These are phyloP conservation scores for Chionis minor DNA, from an alignment of 2,113 vertebrate genomes.

Conservation along the genomic window DNA sequence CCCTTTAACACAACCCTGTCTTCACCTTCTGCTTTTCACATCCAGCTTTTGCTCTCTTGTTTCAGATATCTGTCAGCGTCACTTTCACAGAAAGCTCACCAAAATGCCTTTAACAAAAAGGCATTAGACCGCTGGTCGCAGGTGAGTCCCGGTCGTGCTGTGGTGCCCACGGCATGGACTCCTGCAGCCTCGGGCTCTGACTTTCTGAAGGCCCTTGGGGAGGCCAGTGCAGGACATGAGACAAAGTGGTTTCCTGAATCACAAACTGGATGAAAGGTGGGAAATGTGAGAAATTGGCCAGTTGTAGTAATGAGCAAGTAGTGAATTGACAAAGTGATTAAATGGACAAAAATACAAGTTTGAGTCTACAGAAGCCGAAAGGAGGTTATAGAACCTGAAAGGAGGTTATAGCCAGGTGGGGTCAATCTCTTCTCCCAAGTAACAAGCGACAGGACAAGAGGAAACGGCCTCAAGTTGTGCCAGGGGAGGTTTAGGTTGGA, in stretches of 20 bases:
- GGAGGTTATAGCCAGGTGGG: too few relatives aligned
- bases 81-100: too few relatives aligned
- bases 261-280: background rate
- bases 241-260: background rate
- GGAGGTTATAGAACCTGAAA: too few relatives aligned
- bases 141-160: background rate
- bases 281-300: background rate
- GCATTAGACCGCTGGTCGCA: too few relatives aligned
- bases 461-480: too few relatives aligned
- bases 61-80: background rate
- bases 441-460: too few relatives aligned
- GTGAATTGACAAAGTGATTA: background rate
- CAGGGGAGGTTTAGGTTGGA: too few relatives aligned
- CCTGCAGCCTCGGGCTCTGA: background rate
- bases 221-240: background rate
- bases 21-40: background rate
- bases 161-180: accelerated
- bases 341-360: background rate
- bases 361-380: too few relatives aligned
- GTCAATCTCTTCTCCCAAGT: too few relatives aligned
- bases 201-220: background rate
- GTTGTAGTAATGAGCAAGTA: background rate
- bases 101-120: too few relatives aligned
- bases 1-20: accelerated
- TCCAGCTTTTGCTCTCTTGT: background rate